A percentile compares a stretch with the other conserved stretches of the same genome.
These are phyloP conservation scores for Zelleria hepariella DNA, from an alignment of 2,888 invertebrate genomes.

Conservation along the genomic window DNA sequence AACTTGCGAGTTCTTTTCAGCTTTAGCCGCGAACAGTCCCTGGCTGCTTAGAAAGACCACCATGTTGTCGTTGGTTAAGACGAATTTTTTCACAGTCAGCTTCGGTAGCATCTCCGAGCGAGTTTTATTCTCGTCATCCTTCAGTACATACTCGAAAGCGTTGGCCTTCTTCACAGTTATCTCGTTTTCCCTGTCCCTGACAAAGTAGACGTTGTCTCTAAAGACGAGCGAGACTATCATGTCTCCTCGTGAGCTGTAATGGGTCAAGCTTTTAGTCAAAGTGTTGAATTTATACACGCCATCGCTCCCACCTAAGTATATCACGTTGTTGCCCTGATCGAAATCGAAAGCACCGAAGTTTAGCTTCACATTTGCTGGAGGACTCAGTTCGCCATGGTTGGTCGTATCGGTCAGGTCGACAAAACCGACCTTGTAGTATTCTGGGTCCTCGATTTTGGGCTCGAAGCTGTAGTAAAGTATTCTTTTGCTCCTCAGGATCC, in stretches of 20 bases:
- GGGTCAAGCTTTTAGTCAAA: slow-evolving; percentile 25
- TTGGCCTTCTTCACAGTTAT: slow-evolving; percentile 26
- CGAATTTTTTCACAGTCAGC: slow-evolving; percentile 39
- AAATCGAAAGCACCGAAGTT: slow-evolving; percentile 56
- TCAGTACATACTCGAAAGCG: slow-evolving; percentile 32
- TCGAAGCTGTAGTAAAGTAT: slow-evolving; percentile 49
- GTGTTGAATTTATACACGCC: slow-evolving; percentile 43
- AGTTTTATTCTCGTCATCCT: slow-evolving; percentile 11
- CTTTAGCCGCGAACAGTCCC: slow-evolving; percentile 33
- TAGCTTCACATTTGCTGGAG: slow-evolving; percentile 21
- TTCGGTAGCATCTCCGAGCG: slow-evolving; percentile 8
- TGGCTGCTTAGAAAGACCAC: slow-evolving; percentile 36
- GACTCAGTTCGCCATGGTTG: slow-evolving; percentile 27
- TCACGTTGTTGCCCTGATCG: slow-evolving; percentile 40
- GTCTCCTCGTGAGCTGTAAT: slow-evolving; percentile 48
- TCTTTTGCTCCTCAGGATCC: slow-evolving; percentile 35
- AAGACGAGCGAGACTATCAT: slow-evolving; percentile 39
- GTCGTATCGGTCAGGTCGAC: slow-evolving; percentile 32
- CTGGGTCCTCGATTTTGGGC: slow-evolving; percentile 41
- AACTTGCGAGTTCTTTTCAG: slow-evolving; percentile 28
- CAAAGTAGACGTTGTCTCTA: slow-evolving; percentile 45
- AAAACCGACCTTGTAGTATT: slow-evolving; percentile 51
- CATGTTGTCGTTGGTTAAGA: slow-evolving; percentile 41
- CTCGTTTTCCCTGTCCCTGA: slow-evolving; percentile 25
- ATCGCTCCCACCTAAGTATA: slow-evolving; percentile 52